Percentiles rank a stretch among this genome's conserved stretches.
These are phyloP conservation scores for Phylloscopus trochilus DNA, from an alignment of 2,113 vertebrate genomes.

Conservation along the genomic window DNA sequence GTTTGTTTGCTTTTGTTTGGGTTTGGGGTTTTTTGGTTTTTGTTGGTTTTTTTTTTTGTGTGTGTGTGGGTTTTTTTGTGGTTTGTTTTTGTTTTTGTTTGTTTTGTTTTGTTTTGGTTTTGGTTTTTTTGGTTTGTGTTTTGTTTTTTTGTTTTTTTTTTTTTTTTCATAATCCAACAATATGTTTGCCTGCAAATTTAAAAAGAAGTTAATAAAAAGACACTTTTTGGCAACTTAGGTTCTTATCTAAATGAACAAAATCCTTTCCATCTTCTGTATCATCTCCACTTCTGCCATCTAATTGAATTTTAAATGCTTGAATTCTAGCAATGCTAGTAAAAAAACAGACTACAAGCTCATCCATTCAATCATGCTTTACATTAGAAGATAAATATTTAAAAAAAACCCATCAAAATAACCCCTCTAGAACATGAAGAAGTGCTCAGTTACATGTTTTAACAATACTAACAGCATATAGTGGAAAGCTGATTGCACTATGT, in stretches of 20 bases:
- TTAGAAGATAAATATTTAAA: not conserved
- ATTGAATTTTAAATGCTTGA: not conserved
- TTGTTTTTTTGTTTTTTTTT: too few species aligned
- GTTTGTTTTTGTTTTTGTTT: too few species aligned
- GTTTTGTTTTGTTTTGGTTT: too few species aligned
- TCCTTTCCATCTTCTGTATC: not conserved
- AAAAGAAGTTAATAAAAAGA: not conserved
- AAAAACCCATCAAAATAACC: not conserved
- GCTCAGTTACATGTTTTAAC: not conserved
- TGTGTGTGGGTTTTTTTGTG: too few species aligned
- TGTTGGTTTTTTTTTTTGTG: too few species aligned
- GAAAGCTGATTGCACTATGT: not conserved
- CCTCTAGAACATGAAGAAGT: not conserved
- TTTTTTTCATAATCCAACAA: not conserved
- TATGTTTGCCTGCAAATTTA: not conserved
- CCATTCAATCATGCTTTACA: not conserved
- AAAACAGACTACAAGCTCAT: not conserved
- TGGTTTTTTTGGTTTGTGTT: too few species aligned
- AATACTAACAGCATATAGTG: not conserved
- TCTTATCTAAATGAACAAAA: not conserved
- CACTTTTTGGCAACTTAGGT: not conserved
- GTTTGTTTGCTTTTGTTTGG: not conserved
- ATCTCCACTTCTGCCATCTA: not conserved
- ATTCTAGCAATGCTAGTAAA: not conserved
- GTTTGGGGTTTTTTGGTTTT: too few species aligned